Evolutionary conservation across 2,888 invertebrate genomes (phyloP).

Genomic region (Brachyopa scutellaris): DNA sequence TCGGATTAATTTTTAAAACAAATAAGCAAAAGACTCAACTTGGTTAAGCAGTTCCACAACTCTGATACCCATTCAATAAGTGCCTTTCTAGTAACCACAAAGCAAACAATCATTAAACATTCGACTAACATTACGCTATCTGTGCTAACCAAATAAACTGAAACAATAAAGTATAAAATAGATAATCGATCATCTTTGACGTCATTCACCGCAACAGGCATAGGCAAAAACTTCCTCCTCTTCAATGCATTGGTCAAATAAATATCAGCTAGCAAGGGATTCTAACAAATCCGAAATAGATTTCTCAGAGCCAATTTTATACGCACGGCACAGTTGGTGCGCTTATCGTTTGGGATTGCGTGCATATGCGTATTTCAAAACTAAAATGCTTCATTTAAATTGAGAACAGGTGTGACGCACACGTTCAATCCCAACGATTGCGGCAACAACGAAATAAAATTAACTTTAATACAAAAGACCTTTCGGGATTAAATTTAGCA

Average conservation of each 20-base stretch:
- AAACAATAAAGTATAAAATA: slow-evolving; percentile 46
- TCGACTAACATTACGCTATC: background rate
- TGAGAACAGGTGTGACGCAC: slow-evolving; percentile 64
- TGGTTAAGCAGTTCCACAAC: no score
- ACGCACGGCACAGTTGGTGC: slow-evolving; percentile 43
- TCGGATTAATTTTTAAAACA: no score
- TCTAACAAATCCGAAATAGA: slow-evolving; percentile 43
- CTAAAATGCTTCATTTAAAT: no score
- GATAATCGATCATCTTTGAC: slow-evolving; percentile 65
- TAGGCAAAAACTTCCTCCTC: slow-evolving; percentile 2
- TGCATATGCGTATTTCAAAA: slow-evolving; percentile 50
- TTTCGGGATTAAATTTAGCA: slow-evolving; percentile 47
- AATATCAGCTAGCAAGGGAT: no score
- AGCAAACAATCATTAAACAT: no score
- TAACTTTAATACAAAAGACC: slow-evolving; percentile 43
- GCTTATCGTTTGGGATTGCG: slow-evolving; percentile 33
- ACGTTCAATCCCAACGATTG: slow-evolving; percentile 35
- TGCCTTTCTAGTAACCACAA: background rate
- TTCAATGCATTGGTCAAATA: slow-evolving; percentile 21
- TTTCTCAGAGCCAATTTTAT: slow-evolving; percentile 27
- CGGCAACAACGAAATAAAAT: slow-evolving; percentile 55
- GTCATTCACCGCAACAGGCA: slow-evolving; percentile 45
- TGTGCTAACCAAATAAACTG: slow-evolving; percentile 44
- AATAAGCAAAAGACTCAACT: no score
- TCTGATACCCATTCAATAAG: no score